Percentiles rank a stretch among this genome's conserved stretches.
phyloP scores from a whole-genome alignment of 1,140 invertebrate genomes.

The Cyclina sinensis region DNA sequence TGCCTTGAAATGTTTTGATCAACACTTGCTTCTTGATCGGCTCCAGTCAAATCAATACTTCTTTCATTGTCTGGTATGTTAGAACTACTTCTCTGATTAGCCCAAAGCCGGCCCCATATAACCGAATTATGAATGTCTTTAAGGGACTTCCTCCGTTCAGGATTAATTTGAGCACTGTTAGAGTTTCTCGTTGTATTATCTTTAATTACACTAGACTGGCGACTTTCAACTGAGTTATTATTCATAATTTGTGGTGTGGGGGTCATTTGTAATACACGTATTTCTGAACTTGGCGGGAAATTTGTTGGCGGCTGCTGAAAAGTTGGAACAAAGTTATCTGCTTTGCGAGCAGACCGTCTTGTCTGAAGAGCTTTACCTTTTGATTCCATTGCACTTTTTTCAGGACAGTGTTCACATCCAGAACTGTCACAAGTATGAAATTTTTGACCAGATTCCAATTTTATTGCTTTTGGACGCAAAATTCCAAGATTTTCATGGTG shows the following conservation, averaged over 20 bases:
- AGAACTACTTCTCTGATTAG: not conserved
- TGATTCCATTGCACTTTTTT: not conserved
- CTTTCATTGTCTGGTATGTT: not conserved
- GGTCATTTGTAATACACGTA: slow-evolving; percentile 22
- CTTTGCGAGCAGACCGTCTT: not conserved
- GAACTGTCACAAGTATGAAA: slow-evolving; percentile 45
- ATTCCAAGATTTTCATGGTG: slow-evolving; percentile 46
- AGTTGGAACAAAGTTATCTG: not conserved
- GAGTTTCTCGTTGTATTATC: slow-evolving; percentile 27
- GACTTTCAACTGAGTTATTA: not conserved
- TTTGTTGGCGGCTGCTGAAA: not conserved
- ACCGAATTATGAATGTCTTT: slow-evolving; percentile 62
- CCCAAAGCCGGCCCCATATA: slow-evolving; percentile 16
- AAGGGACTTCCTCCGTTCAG: slow-evolving; percentile 37
- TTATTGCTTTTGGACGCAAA: slow-evolving; percentile 62
- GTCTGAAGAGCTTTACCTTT: not conserved
- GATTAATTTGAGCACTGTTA: not conserved
- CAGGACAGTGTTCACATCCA: slow-evolving; percentile 9
- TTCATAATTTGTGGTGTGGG: not conserved
- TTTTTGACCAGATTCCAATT: slow-evolving; percentile 60
- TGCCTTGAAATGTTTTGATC: not conserved
- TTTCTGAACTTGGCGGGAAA: slow-evolving; percentile 46
- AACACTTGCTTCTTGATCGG: not conserved
- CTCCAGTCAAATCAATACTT: slow-evolving; percentile 49
- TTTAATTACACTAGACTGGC: slow-evolving; percentile 33